Percentiles rank a stretch among this genome's conserved stretches.
phyloP scores from a whole-genome alignment of 1,140 invertebrate species.

The Sesamia nonagrioides region DNA sequence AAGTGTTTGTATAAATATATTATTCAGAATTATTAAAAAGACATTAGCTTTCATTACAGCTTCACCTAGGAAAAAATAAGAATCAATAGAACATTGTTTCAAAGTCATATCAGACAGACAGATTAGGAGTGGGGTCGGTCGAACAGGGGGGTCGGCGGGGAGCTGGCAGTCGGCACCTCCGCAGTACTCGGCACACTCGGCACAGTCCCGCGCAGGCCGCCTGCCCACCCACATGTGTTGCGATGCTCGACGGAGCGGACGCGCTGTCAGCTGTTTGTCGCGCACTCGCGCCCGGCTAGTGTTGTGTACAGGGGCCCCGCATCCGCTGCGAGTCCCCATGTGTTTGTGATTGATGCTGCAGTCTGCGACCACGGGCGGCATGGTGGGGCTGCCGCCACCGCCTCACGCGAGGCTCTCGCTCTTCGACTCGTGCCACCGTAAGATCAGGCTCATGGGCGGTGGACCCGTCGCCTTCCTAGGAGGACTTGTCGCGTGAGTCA shows the following conservation, averaged over 20 bases:
- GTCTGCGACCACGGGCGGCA: slow-evolving; percentile 76
- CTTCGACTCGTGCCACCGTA: slow-evolving; percentile 91
- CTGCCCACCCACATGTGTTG: slow-evolving; percentile 63
- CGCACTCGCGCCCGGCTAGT: slow-evolving; percentile 61
- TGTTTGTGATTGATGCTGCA: slow-evolving; percentile 81
- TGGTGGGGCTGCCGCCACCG: slow-evolving; percentile 77
- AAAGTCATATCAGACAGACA: slow-evolving; percentile 63
- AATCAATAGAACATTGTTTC: slow-evolving; percentile 65
- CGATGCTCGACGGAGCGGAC: slow-evolving; percentile 78
- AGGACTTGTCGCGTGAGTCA: slow-evolving; percentile 91
- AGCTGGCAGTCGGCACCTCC: too few relatives aligned
- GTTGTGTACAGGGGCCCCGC: slow-evolving; percentile 53
- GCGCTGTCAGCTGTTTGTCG: slow-evolving; percentile 66
- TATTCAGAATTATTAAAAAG: too few relatives aligned
- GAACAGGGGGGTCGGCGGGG: slow-evolving; percentile 46
- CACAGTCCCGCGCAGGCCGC: slow-evolving; percentile 79
- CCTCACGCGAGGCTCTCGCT: slow-evolving; percentile 89
- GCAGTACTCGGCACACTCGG: too few relatives aligned
- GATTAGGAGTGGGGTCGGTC: slow-evolving; percentile 47
- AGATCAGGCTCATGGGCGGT: slow-evolving; percentile 90
- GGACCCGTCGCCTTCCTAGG: slow-evolving; percentile 90
- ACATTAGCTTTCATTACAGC: too few relatives aligned
- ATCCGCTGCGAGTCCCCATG: slow-evolving; percentile 49
- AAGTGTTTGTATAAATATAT: neutral
- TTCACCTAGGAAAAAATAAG: slow-evolving; percentile 13